Evolutionary conservation across 2,888 invertebrate species (phyloP).

Genomic region (Agrotis segetum): DNA sequence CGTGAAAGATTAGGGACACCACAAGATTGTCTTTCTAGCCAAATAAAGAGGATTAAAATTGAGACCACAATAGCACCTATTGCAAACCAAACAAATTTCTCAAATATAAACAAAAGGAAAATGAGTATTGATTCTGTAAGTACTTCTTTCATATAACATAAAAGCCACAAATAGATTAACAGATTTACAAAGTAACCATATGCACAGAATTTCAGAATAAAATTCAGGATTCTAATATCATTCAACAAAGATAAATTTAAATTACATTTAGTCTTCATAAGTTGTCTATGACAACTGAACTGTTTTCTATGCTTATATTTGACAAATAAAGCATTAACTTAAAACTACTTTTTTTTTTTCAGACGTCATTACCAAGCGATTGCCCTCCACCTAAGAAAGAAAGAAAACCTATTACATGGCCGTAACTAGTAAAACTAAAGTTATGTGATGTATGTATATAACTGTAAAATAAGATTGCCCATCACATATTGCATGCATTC

Average conservation of each 20-base stretch:
- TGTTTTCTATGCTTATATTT: background rate
- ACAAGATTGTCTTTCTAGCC: conserved; percentile 80
- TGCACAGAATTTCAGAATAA: background rate
- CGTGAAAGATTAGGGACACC: conserved; percentile 80
- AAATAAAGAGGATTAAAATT: conserved; percentile 84
- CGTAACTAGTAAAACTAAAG: conserved; percentile 66
- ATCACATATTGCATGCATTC: background rate
- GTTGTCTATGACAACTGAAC: too few relatives aligned
- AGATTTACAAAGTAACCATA: background rate
- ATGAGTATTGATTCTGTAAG: conserved; percentile 81
- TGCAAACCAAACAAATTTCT: conserved; percentile 46
- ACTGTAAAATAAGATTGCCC: background rate
- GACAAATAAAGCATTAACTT: background rate
- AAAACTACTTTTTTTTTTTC: conserved; percentile 62
- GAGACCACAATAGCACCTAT: conserved; percentile 66
- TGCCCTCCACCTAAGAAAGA: conserved; percentile 81
- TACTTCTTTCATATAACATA: conserved; percentile 16
- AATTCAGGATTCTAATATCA: background rate
- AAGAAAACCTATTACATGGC: conserved; percentile 84
- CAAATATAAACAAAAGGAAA: conserved; percentile 79
- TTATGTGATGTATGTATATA: background rate
- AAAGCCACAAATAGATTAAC: background rate
- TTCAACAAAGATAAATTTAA: background rate
- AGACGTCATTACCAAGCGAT: conserved; percentile 71
- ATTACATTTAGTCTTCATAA: background rate